phyloP scores from a whole-genome alignment of 2,888 invertebrate genomes.

The Galerucella nymphaeae region DNA sequence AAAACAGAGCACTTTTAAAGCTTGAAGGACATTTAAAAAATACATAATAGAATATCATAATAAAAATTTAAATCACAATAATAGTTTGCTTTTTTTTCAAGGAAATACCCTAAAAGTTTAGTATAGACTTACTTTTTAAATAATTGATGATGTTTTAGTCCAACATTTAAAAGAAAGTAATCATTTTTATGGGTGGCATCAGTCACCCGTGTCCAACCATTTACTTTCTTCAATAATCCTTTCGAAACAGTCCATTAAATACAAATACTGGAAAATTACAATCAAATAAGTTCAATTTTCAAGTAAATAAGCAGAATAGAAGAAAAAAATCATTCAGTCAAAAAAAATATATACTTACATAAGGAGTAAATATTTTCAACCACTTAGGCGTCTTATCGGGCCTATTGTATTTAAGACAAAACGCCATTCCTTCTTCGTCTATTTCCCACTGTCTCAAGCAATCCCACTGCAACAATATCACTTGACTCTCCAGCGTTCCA shows the following conservation, averaged over 20 bases:
- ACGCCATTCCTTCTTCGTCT: slow-evolving; percentile 91
- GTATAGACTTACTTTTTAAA: slow-evolving; percentile 14
- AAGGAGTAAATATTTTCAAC: slow-evolving; percentile 89
- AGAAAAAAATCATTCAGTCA: no score
- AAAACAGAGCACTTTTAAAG: slow-evolving; percentile 28
- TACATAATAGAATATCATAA: slow-evolving; percentile 25
- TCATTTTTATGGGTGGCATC: slow-evolving; percentile 60
- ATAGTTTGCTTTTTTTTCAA: slow-evolving; percentile 25
- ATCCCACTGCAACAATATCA: slow-evolving; percentile 87
- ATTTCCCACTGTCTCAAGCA: slow-evolving; percentile 86
- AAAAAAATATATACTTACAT: slow-evolving; percentile 74
- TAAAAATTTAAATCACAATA: slow-evolving; percentile 35
- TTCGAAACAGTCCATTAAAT: slow-evolving; percentile 94
- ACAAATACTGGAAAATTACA: slow-evolving; percentile 78
- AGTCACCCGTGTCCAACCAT: slow-evolving; percentile 86
- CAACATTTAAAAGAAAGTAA: slow-evolving; percentile 12
- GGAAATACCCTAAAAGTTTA: slow-evolving; percentile 27
- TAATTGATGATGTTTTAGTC: slow-evolving; percentile 35
- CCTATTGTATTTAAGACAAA: slow-evolving; percentile 87
- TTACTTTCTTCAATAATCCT: slow-evolving; percentile 92
- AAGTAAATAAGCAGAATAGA: no score
- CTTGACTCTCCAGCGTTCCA: slow-evolving; percentile 79
- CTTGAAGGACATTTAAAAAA: slow-evolving; percentile 29
- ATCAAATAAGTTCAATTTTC: no score
- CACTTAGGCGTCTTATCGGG: slow-evolving; percentile 83